phyloP scores from a whole-genome alignment of 2,888 invertebrate genomes.

The Barypeithes pellucidus region DNA sequence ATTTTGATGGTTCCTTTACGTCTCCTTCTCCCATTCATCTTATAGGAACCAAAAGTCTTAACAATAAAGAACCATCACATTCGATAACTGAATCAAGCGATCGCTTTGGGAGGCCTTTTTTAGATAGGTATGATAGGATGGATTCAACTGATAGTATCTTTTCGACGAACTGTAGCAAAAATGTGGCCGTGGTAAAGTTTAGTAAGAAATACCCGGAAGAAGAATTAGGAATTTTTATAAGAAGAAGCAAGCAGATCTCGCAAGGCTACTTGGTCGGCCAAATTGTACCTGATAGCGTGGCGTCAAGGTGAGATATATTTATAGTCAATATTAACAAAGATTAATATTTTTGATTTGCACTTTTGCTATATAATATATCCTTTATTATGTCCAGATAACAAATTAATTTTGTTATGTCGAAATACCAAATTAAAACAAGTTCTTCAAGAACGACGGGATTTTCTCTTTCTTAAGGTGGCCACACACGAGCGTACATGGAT shows the following conservation, averaged over 20 bases:
- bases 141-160: conserved; percentile 43
- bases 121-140: conserved; percentile 30
- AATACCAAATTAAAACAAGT: conserved; percentile 16
- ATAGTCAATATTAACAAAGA: conserved; percentile 10
- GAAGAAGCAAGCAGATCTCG: conserved; percentile 77
- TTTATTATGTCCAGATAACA: conserved; percentile 21
- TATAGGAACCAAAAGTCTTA: conserved; percentile 29
- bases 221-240: conserved; percentile 82
- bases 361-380: conserved; percentile 23
- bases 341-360: conserved; percentile 21
- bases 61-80: conserved; percentile 3
- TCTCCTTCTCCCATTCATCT: conserved; percentile 30
- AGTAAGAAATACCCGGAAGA: conserved; percentile 74
- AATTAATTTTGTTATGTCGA: conserved; percentile 17
- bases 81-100: conserved; percentile 7
- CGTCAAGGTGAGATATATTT: conserved; percentile 74
- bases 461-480: conserved; percentile 15
- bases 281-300: conserved; percentile 80
- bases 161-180: conserved; percentile 53
- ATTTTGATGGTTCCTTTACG: conserved; percentile 64
- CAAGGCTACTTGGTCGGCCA: conserved; percentile 81
- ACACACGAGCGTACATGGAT: no score
- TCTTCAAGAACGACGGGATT: conserved; percentile 25
- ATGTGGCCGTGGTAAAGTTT: conserved; percentile 69
- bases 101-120: conserved; percentile 18